phyloP scores from a whole-genome alignment of 2,888 invertebrate genomes.

The Cephus pulcher region DNA sequence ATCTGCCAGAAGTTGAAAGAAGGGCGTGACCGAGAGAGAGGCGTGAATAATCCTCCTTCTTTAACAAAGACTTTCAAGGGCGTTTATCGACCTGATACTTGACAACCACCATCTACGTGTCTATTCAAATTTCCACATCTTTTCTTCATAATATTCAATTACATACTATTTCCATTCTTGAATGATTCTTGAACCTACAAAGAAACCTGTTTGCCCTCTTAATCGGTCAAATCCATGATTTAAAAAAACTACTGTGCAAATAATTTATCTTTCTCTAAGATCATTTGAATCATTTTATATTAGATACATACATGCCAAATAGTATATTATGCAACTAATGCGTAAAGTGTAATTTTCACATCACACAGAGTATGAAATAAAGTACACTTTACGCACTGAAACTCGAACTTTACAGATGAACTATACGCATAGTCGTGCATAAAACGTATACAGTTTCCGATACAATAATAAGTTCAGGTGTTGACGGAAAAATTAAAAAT shows the following conservation, averaged over 20 bases:
- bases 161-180: background rate
- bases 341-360: too few species aligned
- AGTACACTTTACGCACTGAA: too few species aligned
- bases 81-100: background rate
- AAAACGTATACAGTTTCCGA: background rate
- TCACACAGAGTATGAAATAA: too few species aligned
- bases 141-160: background rate
- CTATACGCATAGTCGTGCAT: too few species aligned
- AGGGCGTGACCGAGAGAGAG: constrained; percentile 3
- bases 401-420: too few species aligned
- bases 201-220: too few species aligned
- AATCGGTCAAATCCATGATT: too few species aligned
- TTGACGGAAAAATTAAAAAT: background rate
- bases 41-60: constrained; percentile 2
- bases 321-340: too few species aligned
- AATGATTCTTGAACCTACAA: too few species aligned
- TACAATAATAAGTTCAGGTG: too few species aligned
- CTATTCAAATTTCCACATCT: background rate
- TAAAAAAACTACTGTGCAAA: background rate
- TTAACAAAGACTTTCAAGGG: background rate
- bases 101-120: background rate
- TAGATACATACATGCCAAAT: background rate
- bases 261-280: background rate
- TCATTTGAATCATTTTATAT: background rate
- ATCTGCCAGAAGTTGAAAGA: background rate